Evolutionary conservation across 37 sponge, comb jelly and placozoan genomes (phyloP).

Genomic region (Haliclona indistincta): DNA sequence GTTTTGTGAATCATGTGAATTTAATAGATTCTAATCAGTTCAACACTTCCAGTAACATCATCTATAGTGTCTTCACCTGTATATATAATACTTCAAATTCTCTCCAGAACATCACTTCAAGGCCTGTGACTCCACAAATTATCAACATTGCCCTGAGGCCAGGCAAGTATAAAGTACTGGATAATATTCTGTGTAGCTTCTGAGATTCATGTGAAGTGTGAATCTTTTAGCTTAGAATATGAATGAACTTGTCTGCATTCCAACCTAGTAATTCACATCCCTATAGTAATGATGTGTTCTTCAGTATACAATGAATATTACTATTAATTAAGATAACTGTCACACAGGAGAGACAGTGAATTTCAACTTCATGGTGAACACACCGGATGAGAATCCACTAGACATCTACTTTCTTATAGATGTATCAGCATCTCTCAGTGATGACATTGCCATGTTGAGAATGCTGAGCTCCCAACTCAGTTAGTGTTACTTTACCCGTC

Average conservation of each 20-base stretch:
- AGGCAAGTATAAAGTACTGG: neutral
- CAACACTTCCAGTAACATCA: no score
- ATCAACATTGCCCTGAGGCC: neutral
- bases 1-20: no score
- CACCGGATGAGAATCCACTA: conserved; percentile 25
- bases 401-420: conserved; percentile 73
- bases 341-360: neutral
- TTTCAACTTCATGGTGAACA: neutral
- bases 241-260: no score
- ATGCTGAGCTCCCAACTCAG: conserved; percentile 12
- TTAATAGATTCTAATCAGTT: no score
- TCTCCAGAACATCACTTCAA: neutral
- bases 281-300: no score
- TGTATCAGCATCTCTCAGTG: conserved; percentile 30
- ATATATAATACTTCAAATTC: no score
- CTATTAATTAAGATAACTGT: neutral
- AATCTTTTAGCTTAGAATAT: no score
- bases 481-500: neutral
- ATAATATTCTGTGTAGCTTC: no score
- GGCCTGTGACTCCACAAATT: neutral
- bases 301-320: neutral
- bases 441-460: conserved; percentile 4
- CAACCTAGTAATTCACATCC: no score
- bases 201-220: no score
- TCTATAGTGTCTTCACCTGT: no score